Percentiles rank a stretch among this genome's conserved stretches.
Conservation (phyloP, 2,888 invertebrate species). For the Tipula helvola region DNA sequence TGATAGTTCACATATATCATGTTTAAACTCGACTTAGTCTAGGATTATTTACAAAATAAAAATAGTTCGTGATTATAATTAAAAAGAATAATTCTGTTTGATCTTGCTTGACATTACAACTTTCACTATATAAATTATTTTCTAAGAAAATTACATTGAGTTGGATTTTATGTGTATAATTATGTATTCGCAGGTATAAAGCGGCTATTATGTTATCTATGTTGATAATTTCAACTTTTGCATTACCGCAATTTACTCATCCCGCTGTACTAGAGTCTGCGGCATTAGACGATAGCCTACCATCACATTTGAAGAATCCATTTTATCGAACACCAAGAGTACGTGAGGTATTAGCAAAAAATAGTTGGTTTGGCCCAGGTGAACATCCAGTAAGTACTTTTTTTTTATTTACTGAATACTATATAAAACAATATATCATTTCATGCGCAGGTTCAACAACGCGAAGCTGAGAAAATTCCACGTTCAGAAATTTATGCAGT, state of each 20-base stretch:
- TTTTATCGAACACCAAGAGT: conserved; percentile 46
- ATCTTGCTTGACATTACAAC: background rate
- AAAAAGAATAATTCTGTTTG: background rate
- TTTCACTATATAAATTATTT: background rate
- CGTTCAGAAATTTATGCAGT: conserved; percentile 49
- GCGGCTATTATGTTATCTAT: background rate
- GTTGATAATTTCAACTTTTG: conserved; percentile 12
- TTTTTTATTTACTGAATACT: background rate
- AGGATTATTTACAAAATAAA: background rate
- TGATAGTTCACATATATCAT: background rate
- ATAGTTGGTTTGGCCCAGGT: conserved; percentile 48
- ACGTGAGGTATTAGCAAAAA: conserved; percentile 39
- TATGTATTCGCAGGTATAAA: background rate
- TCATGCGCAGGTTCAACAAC: conserved; percentile 39
- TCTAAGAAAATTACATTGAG: background rate
- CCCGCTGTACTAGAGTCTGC: conserved; percentile 45
- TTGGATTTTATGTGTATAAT: background rate
- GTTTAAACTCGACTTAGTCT: background rate
- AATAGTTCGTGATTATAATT: background rate
- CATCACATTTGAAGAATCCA: conserved; percentile 43
- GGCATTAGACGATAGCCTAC: conserved; percentile 43
- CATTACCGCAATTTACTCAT: conserved; percentile 35
- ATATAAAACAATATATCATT: background rate
- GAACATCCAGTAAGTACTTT: conserved; percentile 39
- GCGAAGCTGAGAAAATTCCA: conserved; percentile 48